Conservation (phyloP, 2,113 vertebrate genomes). For the Pterocles burchelli region DNA sequence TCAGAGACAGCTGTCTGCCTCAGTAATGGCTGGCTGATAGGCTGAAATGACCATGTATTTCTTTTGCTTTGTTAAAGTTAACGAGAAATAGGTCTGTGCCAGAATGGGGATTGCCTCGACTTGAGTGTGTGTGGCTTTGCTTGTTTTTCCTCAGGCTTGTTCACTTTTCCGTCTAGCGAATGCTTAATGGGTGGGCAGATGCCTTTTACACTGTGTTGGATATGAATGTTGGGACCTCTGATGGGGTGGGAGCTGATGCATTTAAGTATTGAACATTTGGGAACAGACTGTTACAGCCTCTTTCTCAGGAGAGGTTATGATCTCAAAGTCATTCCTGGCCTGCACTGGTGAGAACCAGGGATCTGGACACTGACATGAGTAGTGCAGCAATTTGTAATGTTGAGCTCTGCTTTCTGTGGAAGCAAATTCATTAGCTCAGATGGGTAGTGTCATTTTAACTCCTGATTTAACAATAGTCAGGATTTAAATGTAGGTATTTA, state of each 20-base stretch:
- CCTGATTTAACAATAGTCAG: neutral
- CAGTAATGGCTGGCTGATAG: neutral
- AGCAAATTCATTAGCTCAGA: slow-evolving; percentile 3
- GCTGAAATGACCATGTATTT: neutral
- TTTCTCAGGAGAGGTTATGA: neutral
- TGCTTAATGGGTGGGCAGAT: neutral
- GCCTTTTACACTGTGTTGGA: neutral
- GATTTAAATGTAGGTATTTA: neutral
- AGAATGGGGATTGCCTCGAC: fast-evolving
- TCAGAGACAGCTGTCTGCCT: neutral
- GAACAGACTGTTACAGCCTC: neutral
- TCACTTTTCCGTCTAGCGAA: neutral
- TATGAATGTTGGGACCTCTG: neutral
- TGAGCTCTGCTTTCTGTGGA: slow-evolving; percentile 8
- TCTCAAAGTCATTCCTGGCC: neutral
- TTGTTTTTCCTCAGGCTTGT: neutral
- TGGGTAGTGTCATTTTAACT: neutral
- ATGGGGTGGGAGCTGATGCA: neutral
- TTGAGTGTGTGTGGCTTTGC: neutral
- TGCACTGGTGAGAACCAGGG: neutral
- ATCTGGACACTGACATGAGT: slow-evolving; percentile 2
- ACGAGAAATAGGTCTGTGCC: neutral
- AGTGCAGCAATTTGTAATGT: neutral
- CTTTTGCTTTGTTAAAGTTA: neutral
- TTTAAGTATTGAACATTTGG: neutral